phyloP scores from a whole-genome alignment of 2,888 invertebrate genomes.

The Pseudoips prasinana region DNA sequence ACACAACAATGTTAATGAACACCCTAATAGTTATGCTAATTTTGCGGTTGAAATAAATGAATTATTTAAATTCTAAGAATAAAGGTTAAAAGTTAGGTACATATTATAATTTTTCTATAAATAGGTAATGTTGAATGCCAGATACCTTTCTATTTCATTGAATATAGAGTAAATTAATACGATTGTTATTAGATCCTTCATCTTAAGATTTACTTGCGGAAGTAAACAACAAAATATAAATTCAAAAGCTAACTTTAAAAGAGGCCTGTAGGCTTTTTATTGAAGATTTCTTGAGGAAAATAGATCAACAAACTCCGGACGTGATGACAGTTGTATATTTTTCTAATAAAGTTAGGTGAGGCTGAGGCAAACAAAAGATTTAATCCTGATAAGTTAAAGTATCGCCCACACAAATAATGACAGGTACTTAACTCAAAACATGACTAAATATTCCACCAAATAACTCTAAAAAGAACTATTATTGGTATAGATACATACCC shows the following conservation, averaged over 20 bases:
- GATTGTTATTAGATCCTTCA: constrained; percentile 29
- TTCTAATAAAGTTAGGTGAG: too few relatives aligned
- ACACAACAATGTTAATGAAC: too few relatives aligned
- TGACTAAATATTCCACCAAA: constrained; percentile 19
- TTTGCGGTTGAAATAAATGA: constrained; percentile 2
- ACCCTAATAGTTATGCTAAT: constrained; percentile 5
- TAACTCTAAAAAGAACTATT: constrained; percentile 1
- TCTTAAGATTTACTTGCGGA: constrained; percentile 35
- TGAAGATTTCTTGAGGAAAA: too few relatives aligned
- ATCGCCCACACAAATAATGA: constrained; percentile 71
- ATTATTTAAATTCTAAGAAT: too few relatives aligned
- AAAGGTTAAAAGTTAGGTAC: too few relatives aligned
- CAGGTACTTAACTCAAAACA: constrained; percentile 50
- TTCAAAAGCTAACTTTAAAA: neutral
- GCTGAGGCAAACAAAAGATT: constrained; percentile 67
- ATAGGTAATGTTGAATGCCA: constrained; percentile 15
- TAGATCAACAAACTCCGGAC: too few relatives aligned
- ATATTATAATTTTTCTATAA: constrained; percentile 4
- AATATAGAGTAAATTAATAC: constrained; percentile 6
- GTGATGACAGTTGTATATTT: too few relatives aligned
- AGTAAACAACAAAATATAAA: constrained; percentile 26
- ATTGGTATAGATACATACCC: constrained; percentile 43
- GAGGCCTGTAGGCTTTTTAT: too few relatives aligned
- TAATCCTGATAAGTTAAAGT: constrained; percentile 44
- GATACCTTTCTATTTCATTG: constrained; percentile 23